Evolutionary conservation across 2,797 vertebrate genomes (phyloP).

Genomic region (Enteromius thamalakanensis): DNA sequence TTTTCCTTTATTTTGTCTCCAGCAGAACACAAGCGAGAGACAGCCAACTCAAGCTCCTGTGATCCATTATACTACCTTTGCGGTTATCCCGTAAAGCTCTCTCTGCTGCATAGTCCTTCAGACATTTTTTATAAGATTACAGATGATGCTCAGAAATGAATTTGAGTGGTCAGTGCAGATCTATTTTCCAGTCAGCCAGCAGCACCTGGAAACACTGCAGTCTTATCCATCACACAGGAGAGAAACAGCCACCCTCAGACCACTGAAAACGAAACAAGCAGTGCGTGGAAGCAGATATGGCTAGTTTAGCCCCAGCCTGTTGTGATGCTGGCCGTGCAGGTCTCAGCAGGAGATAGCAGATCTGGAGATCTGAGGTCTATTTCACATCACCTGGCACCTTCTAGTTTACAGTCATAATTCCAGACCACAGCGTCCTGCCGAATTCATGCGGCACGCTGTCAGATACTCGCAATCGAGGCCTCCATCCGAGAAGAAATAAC

Average conservation of each 20-base stretch:
- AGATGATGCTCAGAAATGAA: conserved; percentile 40
- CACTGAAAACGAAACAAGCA: conserved; percentile 16
- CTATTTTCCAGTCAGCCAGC: conserved; percentile 43
- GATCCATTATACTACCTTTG: conserved; percentile 21
- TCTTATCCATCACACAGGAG: conserved; percentile 44
- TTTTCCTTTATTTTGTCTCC: conserved; percentile 37
- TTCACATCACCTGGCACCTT: conserved; percentile 20
- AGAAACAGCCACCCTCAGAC: conserved; percentile 30
- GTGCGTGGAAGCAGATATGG: conserved; percentile 42
- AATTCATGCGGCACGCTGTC: conserved; percentile 22
- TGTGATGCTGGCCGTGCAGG: conserved; percentile 44
- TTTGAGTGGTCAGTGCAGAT: conserved; percentile 54
- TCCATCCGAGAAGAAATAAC: conserved; percentile 20
- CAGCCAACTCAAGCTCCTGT: conserved; percentile 29
- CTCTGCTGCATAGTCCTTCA: conserved; percentile 36
- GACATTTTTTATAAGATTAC: conserved; percentile 44
- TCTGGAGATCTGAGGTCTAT: conserved; percentile 29
- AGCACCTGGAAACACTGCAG: conserved; percentile 24
- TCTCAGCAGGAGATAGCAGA: conserved; percentile 43
- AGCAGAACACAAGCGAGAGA: not conserved
- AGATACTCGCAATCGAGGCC: conserved; percentile 38
- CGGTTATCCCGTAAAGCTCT: conserved; percentile 19
- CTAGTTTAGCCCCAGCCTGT: conserved; percentile 34
- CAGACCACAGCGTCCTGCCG: not conserved
- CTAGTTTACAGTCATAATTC: conserved; percentile 39